A percentile compares a stretch with the other conserved stretches of the same genome.
These are phyloP conservation scores for Mus musculus DNA, from an alignment of 2,113 vertebrate species.

Conservation along the genomic window GRCm39 chr13:23305001-23305500, in stretches of 20 bases:
- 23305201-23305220: background rate
- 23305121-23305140: too few relatives aligned
- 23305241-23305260: background rate
- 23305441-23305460: background rate
- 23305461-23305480: background rate
- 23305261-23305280: background rate
- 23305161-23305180: background rate
- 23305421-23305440: background rate
- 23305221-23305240: background rate
- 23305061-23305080: background rate
- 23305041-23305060: too few relatives aligned
- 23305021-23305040: too few relatives aligned
- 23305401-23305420: background rate
- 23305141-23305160: background rate
- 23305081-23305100: background rate
- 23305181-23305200: background rate
- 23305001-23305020: too few relatives aligned
- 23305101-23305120: background rate
- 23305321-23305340: background rate
- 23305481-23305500: too few relatives aligned
- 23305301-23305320: fast-evolving
- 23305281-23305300: too few relatives aligned
- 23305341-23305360: fast-evolving
- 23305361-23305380: background rate
- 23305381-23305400: background rate